phyloP scores from a whole-genome alignment of 2,797 vertebrate genomes.

The Etheostoma perlongum region DNA sequence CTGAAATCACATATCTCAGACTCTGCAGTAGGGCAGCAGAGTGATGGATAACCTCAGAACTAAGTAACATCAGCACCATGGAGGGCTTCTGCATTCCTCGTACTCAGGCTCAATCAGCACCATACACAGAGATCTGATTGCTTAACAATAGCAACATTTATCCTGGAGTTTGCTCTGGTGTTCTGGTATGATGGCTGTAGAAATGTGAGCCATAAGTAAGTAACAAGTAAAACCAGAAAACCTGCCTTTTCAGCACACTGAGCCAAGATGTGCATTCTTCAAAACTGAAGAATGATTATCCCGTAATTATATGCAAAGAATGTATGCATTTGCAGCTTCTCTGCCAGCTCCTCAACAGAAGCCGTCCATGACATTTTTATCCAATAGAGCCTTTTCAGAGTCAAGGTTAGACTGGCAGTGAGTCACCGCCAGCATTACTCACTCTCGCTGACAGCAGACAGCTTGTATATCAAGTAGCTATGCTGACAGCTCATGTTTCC shows the following conservation, averaged over 20 bases:
- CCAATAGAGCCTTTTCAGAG: slow-evolving; percentile 47
- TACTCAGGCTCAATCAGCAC: neutral
- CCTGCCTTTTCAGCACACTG: neutral
- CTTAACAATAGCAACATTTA: neutral
- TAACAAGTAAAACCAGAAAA: neutral
- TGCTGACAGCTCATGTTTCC: slow-evolving; percentile 42
- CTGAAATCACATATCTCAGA: neutral
- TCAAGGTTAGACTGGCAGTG: slow-evolving; percentile 59
- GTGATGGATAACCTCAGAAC: neutral
- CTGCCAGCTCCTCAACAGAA: slow-evolving; percentile 38
- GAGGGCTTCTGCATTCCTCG: neutral
- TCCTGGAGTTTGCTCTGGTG: neutral
- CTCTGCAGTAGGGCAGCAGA: neutral
- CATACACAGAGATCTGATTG: neutral
- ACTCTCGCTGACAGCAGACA: slow-evolving; percentile 40
- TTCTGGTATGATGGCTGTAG: neutral
- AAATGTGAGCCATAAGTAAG: too few relatives aligned
- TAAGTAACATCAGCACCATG: slow-evolving; percentile 11
- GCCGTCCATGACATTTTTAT: slow-evolving; percentile 59
- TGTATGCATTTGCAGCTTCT: neutral
- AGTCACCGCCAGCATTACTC: slow-evolving; percentile 50
- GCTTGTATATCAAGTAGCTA: slow-evolving; percentile 29
- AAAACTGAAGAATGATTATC: neutral
- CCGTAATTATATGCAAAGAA: slow-evolving; percentile 4
- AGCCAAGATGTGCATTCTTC: neutral